Percentiles rank a stretch among this genome's conserved stretches.
These are phyloP conservation scores for Brachypodius melanocephalos DNA, from an alignment of 2,113 vertebrate species.

Conservation along the genomic window DNA sequence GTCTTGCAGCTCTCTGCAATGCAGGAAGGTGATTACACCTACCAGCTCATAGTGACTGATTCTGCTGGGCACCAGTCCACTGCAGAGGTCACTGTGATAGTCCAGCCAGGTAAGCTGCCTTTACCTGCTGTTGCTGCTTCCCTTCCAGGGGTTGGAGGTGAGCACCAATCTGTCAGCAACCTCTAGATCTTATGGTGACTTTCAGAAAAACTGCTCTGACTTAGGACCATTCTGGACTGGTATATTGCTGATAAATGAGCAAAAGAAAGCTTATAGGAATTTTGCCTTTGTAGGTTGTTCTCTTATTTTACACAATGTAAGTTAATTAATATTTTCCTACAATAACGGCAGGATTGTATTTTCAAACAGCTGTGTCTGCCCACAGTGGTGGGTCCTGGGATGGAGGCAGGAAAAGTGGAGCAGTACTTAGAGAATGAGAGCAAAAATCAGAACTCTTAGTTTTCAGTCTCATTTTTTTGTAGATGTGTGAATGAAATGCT, in stretches of 20 bases:
- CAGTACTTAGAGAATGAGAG: background rate
- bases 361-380: background rate
- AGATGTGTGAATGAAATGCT: background rate
- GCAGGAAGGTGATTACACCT: constrained; percentile 98
- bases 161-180: background rate
- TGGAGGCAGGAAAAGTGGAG: background rate
- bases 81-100: constrained; percentile 91
- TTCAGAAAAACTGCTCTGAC: background rate
- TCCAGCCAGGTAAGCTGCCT: constrained; percentile 87
- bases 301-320: background rate
- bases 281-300: background rate
- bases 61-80: constrained; percentile 91
- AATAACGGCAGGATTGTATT: background rate
- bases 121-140: background rate
- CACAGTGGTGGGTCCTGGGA: background rate
- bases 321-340: background rate
- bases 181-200: background rate
- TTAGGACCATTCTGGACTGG: background rate
- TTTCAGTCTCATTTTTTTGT: background rate
- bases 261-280: background rate
- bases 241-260: background rate
- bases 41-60: constrained; percentile 94
- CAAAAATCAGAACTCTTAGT: background rate
- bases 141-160: background rate
- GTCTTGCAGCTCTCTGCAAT: constrained; percentile 91